phyloP scores from a whole-genome alignment of 2,797 vertebrate species.

The Enteromius viviparus region DNA sequence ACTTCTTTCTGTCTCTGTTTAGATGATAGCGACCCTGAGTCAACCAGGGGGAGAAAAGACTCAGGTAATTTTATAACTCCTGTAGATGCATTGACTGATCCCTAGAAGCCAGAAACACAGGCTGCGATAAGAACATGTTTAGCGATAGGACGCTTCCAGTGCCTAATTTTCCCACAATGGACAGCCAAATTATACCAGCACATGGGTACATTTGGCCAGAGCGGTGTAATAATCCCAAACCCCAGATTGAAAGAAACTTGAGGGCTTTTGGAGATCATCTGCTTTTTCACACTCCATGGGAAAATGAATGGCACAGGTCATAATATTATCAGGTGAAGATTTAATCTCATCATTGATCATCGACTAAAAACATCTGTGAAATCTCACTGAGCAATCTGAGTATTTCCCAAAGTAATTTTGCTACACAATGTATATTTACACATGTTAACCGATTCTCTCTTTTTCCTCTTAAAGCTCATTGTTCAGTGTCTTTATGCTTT shows the following conservation, averaged over 20 bases:
- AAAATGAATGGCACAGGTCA: slow-evolving; percentile 46
- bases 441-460: slow-evolving; percentile 50
- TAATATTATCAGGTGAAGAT: not conserved
- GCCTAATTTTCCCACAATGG: slow-evolving; percentile 47
- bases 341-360: slow-evolving; percentile 24
- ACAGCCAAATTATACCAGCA: slow-evolving; percentile 34
- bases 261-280: slow-evolving; percentile 50
- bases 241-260: slow-evolving; percentile 42
- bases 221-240: slow-evolving; percentile 24
- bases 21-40: slow-evolving; percentile 91
- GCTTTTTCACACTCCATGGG: slow-evolving; percentile 52
- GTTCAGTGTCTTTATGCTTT: slow-evolving; percentile 70
- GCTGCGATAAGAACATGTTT: not conserved
- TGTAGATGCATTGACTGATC: slow-evolving; percentile 49
- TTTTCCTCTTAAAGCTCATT: slow-evolving; percentile 44
- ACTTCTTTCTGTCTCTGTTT: slow-evolving; percentile 87
- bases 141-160: not conserved
- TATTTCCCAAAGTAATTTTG: slow-evolving; percentile 5
- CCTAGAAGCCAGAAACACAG: slow-evolving; percentile 9
- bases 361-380: slow-evolving; percentile 38
- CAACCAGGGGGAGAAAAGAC: slow-evolving; percentile 90
- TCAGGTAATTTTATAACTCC: slow-evolving; percentile 88
- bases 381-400: slow-evolving; percentile 39
- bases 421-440: slow-evolving; percentile 2
- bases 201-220: slow-evolving; percentile 30